phyloP scores from a whole-genome alignment of 1,140 invertebrate genomes.

The Drosophila repleta region DNA sequence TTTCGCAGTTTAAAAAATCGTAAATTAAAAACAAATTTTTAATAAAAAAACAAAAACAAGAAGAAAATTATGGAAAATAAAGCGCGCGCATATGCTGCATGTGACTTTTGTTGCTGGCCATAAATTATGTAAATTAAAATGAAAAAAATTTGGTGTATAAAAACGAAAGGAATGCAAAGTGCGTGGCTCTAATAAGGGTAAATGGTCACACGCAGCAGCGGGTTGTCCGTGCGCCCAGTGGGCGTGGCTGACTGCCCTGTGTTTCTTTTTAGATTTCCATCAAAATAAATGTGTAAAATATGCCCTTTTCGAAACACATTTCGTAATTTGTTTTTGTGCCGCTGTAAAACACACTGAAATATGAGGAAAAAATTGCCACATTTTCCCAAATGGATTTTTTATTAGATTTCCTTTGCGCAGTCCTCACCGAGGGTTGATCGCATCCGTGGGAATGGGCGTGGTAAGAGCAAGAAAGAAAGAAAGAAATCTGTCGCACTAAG shows the following conservation, averaged over 20 bases:
- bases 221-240: slow-evolving; percentile 24
- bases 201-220: slow-evolving; percentile 60
- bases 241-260: slow-evolving; percentile 53
- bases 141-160: slow-evolving; percentile 41
- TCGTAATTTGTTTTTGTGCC: slow-evolving; percentile 74
- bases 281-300: slow-evolving; percentile 69
- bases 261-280: slow-evolving; percentile 19
- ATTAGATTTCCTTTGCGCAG: slow-evolving; percentile 56
- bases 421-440: slow-evolving; percentile 27
- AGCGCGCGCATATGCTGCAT: slow-evolving; percentile 64
- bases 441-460: slow-evolving; percentile 56
- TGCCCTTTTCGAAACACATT: slow-evolving; percentile 71
- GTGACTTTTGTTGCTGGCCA: slow-evolving; percentile 77
- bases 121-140: slow-evolving; percentile 79
- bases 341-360: slow-evolving; percentile 65
- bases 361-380: slow-evolving; percentile 80
- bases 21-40: slow-evolving; percentile 75
- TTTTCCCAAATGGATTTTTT: slow-evolving; percentile 73
- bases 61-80: slow-evolving; percentile 49
- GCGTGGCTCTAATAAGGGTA: slow-evolving; percentile 69
- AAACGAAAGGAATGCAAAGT: slow-evolving; percentile 37
- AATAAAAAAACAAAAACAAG: too few relatives aligned
- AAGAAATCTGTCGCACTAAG: slow-evolving; percentile 24
- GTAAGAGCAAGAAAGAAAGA: background rate
- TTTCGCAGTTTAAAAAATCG: slow-evolving; percentile 57